phyloP scores from a whole-genome alignment of 1,140 invertebrate species.

The Lordiphosa clarofinis region DNA sequence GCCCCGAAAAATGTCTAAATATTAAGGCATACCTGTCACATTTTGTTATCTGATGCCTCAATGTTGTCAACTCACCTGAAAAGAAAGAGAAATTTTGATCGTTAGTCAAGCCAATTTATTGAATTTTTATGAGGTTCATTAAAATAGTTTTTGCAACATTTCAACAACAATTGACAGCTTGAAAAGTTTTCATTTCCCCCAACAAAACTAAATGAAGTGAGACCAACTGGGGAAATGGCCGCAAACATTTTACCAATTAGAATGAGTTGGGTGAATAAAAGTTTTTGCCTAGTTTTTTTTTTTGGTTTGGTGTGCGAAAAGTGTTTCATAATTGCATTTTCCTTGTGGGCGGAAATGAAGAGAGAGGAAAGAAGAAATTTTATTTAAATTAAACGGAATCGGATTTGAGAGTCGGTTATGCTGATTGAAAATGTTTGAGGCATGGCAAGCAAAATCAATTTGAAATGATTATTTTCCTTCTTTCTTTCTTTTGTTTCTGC shows the following conservation, averaged over 20 bases:
- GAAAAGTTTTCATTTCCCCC: conserved; percentile 48
- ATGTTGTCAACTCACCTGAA: conserved; percentile 60
- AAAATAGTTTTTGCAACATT: conserved; percentile 53
- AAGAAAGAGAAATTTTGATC: conserved; percentile 24
- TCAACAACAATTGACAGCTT: conserved; percentile 29
- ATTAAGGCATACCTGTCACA: conserved; percentile 25
- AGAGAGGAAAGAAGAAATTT: no score
- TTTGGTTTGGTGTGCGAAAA: conserved; percentile 23
- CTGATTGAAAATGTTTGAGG: no score
- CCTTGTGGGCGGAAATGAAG: no score
- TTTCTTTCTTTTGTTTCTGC: no score
- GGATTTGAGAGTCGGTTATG: no score
- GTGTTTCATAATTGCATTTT: conserved; percentile 55
- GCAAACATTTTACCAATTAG: conserved; percentile 62
- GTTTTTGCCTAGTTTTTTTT: conserved; percentile 12
- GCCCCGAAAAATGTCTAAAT: conserved; percentile 28
- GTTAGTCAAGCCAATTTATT: conserved; percentile 34
- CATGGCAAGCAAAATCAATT: no score
- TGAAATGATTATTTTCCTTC: no score
- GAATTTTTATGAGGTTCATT: conserved; percentile 37
- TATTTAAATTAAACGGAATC: no score
- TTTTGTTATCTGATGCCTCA: conserved; percentile 23
- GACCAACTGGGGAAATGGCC: conserved; percentile 16
- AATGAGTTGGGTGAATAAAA: conserved; percentile 20
- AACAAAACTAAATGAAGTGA: background rate